Base-by-base conservation (phyloP, 2,113 vertebrate species). In the Caranx melampygus region DNA sequence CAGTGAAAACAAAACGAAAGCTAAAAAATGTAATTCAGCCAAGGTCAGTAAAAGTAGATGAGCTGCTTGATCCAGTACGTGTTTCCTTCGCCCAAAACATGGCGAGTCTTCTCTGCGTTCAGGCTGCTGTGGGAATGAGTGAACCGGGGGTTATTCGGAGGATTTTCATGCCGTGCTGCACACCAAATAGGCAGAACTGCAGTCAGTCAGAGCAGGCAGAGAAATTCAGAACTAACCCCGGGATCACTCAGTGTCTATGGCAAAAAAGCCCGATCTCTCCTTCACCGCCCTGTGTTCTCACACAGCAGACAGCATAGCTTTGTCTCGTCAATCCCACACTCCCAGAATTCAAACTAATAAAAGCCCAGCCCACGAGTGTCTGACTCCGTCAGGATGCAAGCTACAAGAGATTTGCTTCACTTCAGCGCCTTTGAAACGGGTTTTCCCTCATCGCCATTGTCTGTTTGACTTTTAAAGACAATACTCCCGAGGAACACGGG, bases 121-220 rank as follows among this genome's bases (percentile, higher is more conserved):
- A 15, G 67, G 83, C 90, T 82, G 88, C 88, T 79, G 81, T 83
- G 87, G 88, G 90, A 91, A 85, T 42, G 87, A 79, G 72, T 49
- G 75, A 75, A 83, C 74, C 18, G 9, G 71, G 67, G 84, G 78
- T 91, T 89, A 88, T 88, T 81, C 61, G 63, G 81, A 64, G 86
- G 83, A 81, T 88, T 90, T 89, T 91, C 87, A 89, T 86, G 91
- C 88, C 73, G 81, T 69, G 86, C 91, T 90, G 89, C 89, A 88
- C 91, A 88, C 84, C 88, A 90, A 92, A 86, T 82, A 87, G 84
- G 89, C 91, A 88, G 87, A 90, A 87, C 87, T 62, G 42, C 83
- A 90, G 85, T 82, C 85, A 85, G 88, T 84, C 87, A 75, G 78
- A 91, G 82, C 84, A 81, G 87, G 79, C 84, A 79, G 84, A 82